Evolutionary conservation across 2,888 invertebrate species (phyloP), one percentile per base, ranked within the genome.

Genomic region (Metellina segmentata): DNA sequence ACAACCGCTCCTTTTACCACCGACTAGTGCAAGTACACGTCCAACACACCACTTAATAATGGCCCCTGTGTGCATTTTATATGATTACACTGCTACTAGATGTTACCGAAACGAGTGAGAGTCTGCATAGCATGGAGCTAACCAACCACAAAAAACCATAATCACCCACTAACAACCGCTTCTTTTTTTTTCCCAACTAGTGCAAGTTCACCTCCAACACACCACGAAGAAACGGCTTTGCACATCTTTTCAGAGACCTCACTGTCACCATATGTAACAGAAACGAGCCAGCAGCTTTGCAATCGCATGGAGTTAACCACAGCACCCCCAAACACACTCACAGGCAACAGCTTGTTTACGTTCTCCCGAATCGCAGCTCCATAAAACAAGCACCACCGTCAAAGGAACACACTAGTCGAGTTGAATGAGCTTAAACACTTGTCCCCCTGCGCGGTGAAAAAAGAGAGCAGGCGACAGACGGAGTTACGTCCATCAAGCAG

Each of bases 381-480:
- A 61, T 61, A 61, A 61, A 61, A 61, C 61, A 61, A 61, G 61
- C 13, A 16, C 61, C 61, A 79, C 20, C 52, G 20, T 19, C 48
- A 77, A 49, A 77, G 78, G 53, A 53, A 20, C 52, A 75, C 75
- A n/a, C 78, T 11, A 79, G 78, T 48, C 53, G 9, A 79, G 79
- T 79, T 61, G 75, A 77, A n/a, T 77, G 77, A 79, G 79, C 20
- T 61, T 61, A 53, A 79, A 61, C 79, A 61, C 20, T 61, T 49
- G 61, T 16, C 61, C 11, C 61, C 61, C 16, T 61, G 13, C 61
- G 9, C 61, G 13, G 48, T 49, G 71, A 20, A 16, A n/a, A 19
- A 52, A 82, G 49, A 19, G 20, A 34, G 52, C 11, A 51, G 83
- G 19, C 83, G 83, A 83, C 81, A 49, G 81, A n/a, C 71, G 69